These are phyloP conservation scores for Benthosema pterotum DNA, from an alignment of 2,797 vertebrate genomes.

Conservation along the genomic window DNA sequence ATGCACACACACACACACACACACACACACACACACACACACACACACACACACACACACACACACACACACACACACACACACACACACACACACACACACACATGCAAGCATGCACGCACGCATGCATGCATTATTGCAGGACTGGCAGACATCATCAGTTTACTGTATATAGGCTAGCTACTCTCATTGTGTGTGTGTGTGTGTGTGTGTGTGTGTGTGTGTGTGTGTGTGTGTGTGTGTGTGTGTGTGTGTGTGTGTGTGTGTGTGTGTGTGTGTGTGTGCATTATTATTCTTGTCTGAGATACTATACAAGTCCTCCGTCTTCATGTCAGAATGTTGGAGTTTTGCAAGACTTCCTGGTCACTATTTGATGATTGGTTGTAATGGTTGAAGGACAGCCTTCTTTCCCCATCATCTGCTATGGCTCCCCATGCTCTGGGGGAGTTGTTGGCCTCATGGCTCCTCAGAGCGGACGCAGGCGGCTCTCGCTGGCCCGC, in stretches of 20 bases:
- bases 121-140: not conserved
- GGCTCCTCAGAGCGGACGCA: no score
- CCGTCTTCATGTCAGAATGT: no score
- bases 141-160: not conserved
- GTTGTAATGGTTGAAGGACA: no score
- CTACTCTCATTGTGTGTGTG: not conserved
- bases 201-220: not conserved
- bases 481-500: no score
- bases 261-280: not conserved
- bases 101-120: not conserved
- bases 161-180: not conserved
- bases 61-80: slow-evolving; percentile 1
- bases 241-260: not conserved
- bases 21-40: not conserved
- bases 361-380: no score
- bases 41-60: not conserved
- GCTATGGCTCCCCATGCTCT: no score
- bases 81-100: slow-evolving; percentile 2
- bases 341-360: no score
- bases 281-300: no score
- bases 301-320: no score
- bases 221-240: not conserved
- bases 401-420: no score
- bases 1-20: slow-evolving; percentile 4
- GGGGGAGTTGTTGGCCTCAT: no score